Evolutionary conservation across 2,888 invertebrate genomes (phyloP), one percentile per base, ranked within the genome.

Genomic region (Hololepta plana): DNA sequence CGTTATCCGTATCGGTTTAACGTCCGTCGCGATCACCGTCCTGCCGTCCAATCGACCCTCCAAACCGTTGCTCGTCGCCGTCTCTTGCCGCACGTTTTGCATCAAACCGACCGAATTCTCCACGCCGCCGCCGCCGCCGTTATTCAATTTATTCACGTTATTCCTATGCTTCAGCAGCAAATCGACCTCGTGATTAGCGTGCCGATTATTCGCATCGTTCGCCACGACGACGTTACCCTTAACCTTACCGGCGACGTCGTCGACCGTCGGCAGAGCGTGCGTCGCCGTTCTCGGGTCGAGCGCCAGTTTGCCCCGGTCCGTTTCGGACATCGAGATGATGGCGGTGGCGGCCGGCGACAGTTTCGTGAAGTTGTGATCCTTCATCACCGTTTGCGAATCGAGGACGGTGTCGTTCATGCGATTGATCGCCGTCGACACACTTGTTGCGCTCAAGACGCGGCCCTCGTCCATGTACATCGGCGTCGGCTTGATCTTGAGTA

Each of bases 321-420:
- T 25, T 17, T 23, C 20, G 6, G 33, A 30, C 15, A 37, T 17
- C 8, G 39, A 32, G 21, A 38, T 30, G 10, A 37, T 33, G 14
- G 37, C 34, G 22, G 26, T 35, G n/a, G 37, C 35, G 20, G 34
- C 32, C 35, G 29, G 42, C 24, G 35, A 33, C 24, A 37, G 19
- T 28, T 36, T 40, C 2, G 42, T 33, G 15, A 46, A 27, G 22
- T 44, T 48, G 29, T 45, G 43, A 19, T 53, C 54, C 31, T 49
- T 50, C 30, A 53, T 47, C 16, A 54, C 31, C 11, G 55, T 51
- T 34, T 52, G 47, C 3, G 51, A 47, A 34, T 53, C 46, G 20
- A 55, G 32, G 24, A 53, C 53, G 4, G 51, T 49, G 30, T 53
- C 51, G 39, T 52, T 55, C 55, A 55, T 55, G 38, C 44, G 46